phyloP scores from a whole-genome alignment of 2,888 invertebrate genomes.

The Danaus chrysippus region DNA sequence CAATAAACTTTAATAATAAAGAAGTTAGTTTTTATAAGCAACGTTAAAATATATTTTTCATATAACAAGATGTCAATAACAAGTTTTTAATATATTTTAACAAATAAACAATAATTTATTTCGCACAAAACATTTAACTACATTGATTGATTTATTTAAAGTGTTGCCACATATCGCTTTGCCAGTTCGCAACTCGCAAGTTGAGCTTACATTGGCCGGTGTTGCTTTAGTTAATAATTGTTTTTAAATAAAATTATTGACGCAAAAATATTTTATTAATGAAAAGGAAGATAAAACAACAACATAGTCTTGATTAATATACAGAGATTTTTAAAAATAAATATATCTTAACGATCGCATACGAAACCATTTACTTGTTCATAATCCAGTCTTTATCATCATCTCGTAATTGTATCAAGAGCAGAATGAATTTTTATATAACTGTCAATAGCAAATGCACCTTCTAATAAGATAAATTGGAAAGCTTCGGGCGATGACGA shows the following conservation, averaged over 20 bases:
- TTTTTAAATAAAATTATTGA: too few species aligned
- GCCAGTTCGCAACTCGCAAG: background rate
- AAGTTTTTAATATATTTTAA: constrained; percentile 17
- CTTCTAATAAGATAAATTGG: too few species aligned
- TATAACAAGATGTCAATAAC: constrained; percentile 7
- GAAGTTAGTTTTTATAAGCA: background rate
- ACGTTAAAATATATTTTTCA: constrained; percentile 6
- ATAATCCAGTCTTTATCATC: too few species aligned
- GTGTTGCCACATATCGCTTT: constrained; percentile 9
- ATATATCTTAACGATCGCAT: too few species aligned
- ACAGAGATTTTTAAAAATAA: background rate
- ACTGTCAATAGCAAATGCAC: too few species aligned
- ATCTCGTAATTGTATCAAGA: too few species aligned
- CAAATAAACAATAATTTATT: constrained; percentile 27
- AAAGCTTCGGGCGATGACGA: too few species aligned
- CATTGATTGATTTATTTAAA: constrained; percentile 28
- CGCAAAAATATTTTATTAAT: background rate
- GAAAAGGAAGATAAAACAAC: background rate
- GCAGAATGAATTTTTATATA: too few species aligned
- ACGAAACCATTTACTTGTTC: too few species aligned
- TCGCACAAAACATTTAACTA: constrained; percentile 24
- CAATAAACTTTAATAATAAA: background rate
- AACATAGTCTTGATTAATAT: background rate
- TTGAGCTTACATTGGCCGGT: background rate
- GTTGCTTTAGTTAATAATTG: background rate